Base-by-base conservation (phyloP, 92 coral and sea anemone species). In the Montipora capitata region DNA sequence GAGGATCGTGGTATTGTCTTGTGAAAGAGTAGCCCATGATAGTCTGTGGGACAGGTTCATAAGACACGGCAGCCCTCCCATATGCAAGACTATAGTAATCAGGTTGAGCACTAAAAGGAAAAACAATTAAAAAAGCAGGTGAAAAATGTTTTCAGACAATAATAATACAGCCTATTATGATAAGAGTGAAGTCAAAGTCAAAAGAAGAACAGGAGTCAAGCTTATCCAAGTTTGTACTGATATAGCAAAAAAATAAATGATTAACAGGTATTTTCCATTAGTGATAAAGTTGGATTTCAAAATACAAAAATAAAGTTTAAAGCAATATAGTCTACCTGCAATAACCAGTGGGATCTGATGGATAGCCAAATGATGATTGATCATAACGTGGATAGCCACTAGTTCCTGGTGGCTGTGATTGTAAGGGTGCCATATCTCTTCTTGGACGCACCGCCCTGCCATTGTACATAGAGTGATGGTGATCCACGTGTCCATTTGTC, bases 401-500 rank as follows among this genome's bases (percentile, higher is more conserved):
- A 15, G 58, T 51, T 43, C 77, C 77, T n/a, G 71, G 87, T n/a
- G 76, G 86, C 18, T 52, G 87, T 10, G 61, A 76, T 8, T 39
- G 87, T 51, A 83, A 10, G 20, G 74, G 45, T n/a, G 68, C 68
- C 68, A 76, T 57, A 14, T 76, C 81, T 59, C 81, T 76, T 61
- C 87, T 74, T 2, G 58, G 80, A 10, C 79, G 61, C 27, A 54
- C 38, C n/a, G 79, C 39, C 64, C 78, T 83, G 52, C 72, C 69
- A 42, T 70, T 82, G 72, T 83, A 82, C 27, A 82, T 13, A 6
- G 79, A 18, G 20, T 68, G 59, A 18, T 82, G 78, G 56, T 83
- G 91, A 43, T 95, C 96, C 52, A 79, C 75, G 78, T 96, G 99
- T 4, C 99, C 99, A 86, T 96, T 96, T 84, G 95, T 81, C 91